Evolutionary conservation across 1,140 invertebrate species (phyloP).

Genomic region (Choristoneura fumiferana): DNA sequence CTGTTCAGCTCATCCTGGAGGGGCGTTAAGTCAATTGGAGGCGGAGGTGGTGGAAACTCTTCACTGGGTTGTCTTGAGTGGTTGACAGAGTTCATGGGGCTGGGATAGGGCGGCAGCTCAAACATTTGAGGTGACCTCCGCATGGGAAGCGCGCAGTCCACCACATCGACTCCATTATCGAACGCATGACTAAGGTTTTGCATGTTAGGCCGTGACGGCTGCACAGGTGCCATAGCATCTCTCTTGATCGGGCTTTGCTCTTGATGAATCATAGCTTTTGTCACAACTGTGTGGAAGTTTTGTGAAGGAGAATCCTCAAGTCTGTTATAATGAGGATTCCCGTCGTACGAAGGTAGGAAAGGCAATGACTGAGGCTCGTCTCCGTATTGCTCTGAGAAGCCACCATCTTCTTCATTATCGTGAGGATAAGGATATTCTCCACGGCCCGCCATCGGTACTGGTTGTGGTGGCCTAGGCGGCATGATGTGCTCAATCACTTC

Average conservation of each 20-base stretch:
- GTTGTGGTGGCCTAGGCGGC: conserved; percentile 76
- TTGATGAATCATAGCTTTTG: conserved; percentile 89
- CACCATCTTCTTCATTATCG: conserved; percentile 68
- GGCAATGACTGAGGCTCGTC: conserved; percentile 83
- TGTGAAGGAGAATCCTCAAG: conserved; percentile 62
- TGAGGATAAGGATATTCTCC: conserved; percentile 53
- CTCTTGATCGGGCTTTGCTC: conserved; percentile 85
- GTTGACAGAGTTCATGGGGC: conserved; percentile 84
- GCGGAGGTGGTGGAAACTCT: conserved; percentile 92
- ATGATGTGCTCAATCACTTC: conserved; percentile 80
- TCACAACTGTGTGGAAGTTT: conserved; percentile 83
- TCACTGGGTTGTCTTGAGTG: conserved; percentile 92
- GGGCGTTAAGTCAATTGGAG: conserved; percentile 83
- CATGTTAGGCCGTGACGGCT: conserved; percentile 54
- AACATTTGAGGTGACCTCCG: conserved; percentile 65
- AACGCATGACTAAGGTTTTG: conserved; percentile 67
- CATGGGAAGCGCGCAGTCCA: conserved; percentile 74
- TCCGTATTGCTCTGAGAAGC: conserved; percentile 74
- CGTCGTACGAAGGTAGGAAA: conserved; percentile 79
- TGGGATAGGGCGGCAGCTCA: conserved; percentile 89
- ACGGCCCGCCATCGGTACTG: conserved; percentile 61
- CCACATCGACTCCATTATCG: conserved; percentile 80
- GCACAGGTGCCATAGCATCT: conserved; percentile 47
- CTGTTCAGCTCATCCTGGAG: conserved; percentile 79
- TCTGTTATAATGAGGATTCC: conserved; percentile 57